phyloP scores from a whole-genome alignment of 1,140 invertebrate genomes.

The Bombus breviceps region DNA sequence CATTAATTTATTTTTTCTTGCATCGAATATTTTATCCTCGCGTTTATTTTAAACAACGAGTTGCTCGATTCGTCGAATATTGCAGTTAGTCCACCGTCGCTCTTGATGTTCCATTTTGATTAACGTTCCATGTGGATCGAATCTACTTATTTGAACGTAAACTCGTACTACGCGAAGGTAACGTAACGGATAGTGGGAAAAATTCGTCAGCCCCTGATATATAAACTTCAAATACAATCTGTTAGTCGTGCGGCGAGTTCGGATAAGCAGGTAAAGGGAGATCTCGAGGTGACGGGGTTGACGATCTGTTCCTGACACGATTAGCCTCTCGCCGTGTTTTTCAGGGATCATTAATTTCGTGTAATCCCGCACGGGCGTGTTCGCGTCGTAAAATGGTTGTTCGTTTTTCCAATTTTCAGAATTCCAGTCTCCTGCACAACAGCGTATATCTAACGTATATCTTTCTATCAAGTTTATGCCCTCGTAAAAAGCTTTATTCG shows the following conservation, averaged over 20 bases:
- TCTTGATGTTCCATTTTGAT: too few relatives aligned
- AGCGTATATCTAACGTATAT: not conserved
- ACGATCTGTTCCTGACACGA: conserved; percentile 21
- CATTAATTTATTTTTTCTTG: rapidly evolving
- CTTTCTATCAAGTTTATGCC: conserved; percentile 1
- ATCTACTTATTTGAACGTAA: too few relatives aligned
- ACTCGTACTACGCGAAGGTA: too few relatives aligned
- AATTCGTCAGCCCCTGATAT: too few relatives aligned
- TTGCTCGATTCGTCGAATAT: too few relatives aligned
- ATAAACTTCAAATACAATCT: too few relatives aligned
- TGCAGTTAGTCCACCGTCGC: too few relatives aligned
- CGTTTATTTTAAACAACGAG: too few relatives aligned
- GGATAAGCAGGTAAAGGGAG: not conserved
- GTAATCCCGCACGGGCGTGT: conserved; percentile 17
- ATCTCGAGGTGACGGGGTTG: not conserved
- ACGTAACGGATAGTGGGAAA: too few relatives aligned
- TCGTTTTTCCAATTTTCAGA: conserved; percentile 11
- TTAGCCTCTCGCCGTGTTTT: conserved; percentile 8
- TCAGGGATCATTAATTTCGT: conserved; percentile 58
- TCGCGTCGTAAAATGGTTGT: not conserved
- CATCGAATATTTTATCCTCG: too few relatives aligned
- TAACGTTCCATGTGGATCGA: too few relatives aligned
- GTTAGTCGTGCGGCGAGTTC: too few relatives aligned
- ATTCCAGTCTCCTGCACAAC: not conserved
- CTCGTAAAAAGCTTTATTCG: not conserved